phyloP scores from a whole-genome alignment of 2,113 vertebrate genomes.

The Acrocephalus kingi region DNA sequence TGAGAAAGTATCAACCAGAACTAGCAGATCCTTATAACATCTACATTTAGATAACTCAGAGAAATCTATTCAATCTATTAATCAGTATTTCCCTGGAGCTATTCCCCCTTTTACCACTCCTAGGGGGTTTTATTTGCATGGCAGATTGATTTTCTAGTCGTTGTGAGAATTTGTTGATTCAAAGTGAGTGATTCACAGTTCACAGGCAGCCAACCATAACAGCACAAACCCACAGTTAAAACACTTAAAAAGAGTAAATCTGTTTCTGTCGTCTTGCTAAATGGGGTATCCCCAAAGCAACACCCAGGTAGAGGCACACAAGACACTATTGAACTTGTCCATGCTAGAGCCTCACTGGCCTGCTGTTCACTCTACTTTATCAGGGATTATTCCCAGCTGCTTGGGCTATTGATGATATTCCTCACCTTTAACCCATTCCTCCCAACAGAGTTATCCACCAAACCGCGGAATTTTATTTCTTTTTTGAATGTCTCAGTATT shows the following conservation, averaged over 20 bases:
- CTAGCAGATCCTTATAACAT: neutral
- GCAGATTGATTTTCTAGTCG: neutral
- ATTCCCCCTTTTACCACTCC: neutral
- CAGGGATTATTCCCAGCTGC: neutral
- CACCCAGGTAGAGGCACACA: neutral
- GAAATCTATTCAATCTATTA: neutral
- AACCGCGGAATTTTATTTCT: fast-evolving
- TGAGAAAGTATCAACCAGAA: neutral
- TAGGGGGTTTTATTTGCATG: neutral
- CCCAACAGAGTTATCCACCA: neutral
- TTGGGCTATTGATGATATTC: neutral
- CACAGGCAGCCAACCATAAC: neutral
- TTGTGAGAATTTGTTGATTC: neutral
- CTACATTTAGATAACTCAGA: neutral
- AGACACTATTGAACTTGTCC: neutral
- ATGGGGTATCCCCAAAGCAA: neutral
- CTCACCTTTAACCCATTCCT: neutral
- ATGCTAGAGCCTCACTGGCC: neutral
- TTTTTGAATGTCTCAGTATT: neutral
- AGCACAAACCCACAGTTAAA: neutral
- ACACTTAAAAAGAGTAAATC: neutral
- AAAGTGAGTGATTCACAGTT: neutral
- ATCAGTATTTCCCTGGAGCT: neutral
- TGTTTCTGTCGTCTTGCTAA: fast-evolving
- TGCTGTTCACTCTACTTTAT: neutral